Base-by-base conservation (phyloP, 2,888 invertebrate species). In the Hypena proboscidalis region DNA sequence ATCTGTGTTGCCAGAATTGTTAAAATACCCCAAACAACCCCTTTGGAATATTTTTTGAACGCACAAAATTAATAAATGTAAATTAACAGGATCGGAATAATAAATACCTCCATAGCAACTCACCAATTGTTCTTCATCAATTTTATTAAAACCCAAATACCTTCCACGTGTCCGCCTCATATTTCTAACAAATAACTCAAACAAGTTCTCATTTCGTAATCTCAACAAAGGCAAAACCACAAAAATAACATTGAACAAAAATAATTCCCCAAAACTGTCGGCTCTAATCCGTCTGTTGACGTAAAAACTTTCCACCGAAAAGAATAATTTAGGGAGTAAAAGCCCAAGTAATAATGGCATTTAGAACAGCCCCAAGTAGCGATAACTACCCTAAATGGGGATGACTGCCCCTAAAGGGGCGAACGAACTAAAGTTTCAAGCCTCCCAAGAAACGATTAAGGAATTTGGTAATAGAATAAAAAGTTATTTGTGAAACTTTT, bases 381-480 rank as follows among this genome's bases (percentile, higher is more conserved):
- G 70, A 62, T 71, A 67, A 70, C 67, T 62, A 62, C 44, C 42
- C 41, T 70, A 71, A 70, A 60, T 60, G 54, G 34, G 51, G 47
- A 58, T 65, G 70, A 70, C 71, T 67, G 72, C 53, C 51, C 56
- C 70, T 61, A 50, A 26, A 63, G 58, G 62, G 52, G 50, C 48
- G 51, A 45, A 39, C 52, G 46, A 49, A 50, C 58, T 35, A 44
- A 65, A 65, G 33, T 65, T 62, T 52, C 41, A 38, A 17, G 47
- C 58, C 62, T 47, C 45, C 54, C 33, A 27, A 43, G 47, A 35
- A 58, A 36, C 66, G 57, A 66, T 71, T 69, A 67, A 60, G 59
- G 57, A 58, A 55, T 65, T 67, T 38, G 61, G 61, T 70, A 70
- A 70, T 71, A 65, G 65, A 70, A 71, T 71, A 71, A 69, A 70